These are phyloP conservation scores for Drosophila percnosoma DNA, from an alignment of 2,888 invertebrate genomes.

Conservation along the genomic window DNA sequence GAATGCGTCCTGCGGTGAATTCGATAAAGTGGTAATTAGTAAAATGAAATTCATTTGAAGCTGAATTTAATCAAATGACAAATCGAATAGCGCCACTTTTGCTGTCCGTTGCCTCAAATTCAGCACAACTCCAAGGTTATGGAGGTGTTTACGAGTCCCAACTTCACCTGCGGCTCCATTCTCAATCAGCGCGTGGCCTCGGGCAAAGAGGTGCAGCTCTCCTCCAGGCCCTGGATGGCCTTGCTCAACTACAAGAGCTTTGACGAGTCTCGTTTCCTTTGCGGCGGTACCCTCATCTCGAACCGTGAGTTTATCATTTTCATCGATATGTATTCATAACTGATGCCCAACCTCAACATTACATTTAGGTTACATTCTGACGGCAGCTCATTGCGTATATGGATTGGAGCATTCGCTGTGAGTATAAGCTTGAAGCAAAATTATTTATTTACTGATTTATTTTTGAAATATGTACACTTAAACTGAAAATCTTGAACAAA, in stretches of 20 bases:
- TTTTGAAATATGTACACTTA: not conserved
- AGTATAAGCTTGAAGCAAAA: constrained; percentile 21
- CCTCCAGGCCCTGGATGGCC: constrained; percentile 77
- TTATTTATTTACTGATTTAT: not conserved
- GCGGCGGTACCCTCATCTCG: constrained; percentile 72
- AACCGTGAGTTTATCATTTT: constrained; percentile 48
- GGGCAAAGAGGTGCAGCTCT: constrained; percentile 70
- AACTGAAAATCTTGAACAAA: not conserved
- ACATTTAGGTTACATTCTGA: constrained; percentile 68
- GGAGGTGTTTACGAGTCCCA: constrained; percentile 38
- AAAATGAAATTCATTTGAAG: not conserved
- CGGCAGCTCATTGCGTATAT: constrained; percentile 74
- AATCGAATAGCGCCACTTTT: constrained; percentile 66
- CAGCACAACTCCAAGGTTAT: constrained; percentile 72
- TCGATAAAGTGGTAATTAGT: constrained; percentile 51
- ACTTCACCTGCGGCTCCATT: constrained; percentile 60
- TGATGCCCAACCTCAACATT: not conserved
- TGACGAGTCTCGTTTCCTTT: constrained; percentile 55
- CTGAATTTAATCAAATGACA: not conserved
- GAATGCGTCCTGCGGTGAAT: constrained; percentile 58
- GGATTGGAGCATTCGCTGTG: constrained; percentile 62
- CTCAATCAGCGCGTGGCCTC: constrained; percentile 65
- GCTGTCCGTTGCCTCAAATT: constrained; percentile 63
- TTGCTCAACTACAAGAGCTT: constrained; percentile 62
- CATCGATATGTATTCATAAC: not conserved